Conservation (phyloP, 2,113 vertebrate genomes). For the Ptilorrhoa leucosticta region DNA sequence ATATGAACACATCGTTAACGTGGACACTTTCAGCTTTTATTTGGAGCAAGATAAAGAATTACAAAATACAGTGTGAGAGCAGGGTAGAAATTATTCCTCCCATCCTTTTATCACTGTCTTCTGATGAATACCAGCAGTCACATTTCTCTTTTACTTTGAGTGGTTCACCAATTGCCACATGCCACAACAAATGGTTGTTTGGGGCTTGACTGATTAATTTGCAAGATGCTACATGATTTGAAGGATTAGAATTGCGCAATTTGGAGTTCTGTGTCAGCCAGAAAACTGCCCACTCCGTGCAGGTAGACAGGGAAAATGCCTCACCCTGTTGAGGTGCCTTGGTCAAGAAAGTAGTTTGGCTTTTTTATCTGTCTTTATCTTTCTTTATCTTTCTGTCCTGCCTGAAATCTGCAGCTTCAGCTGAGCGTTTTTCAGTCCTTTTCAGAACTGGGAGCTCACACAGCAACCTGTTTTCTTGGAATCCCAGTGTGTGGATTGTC, state of each 20-base stretch:
- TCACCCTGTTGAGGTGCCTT: background rate
- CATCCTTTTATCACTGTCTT: background rate
- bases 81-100: background rate
- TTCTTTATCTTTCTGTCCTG: background rate
- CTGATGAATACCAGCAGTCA: background rate
- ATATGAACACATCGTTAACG: background rate
- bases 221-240: conserved; percentile 15
- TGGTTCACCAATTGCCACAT: background rate
- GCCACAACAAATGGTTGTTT: background rate
- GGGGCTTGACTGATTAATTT: background rate
- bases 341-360: background rate
- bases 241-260: background rate
- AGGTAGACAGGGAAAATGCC: background rate
- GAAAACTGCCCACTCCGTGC: background rate
- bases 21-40: background rate
- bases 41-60: background rate
- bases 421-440: background rate
- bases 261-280: background rate
- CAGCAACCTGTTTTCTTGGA: background rate
- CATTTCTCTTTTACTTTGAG: background rate
- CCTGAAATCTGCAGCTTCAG: background rate
- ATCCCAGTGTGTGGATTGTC: background rate
- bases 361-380: background rate
- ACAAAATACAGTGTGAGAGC: background rate
- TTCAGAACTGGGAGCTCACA: background rate